phyloP scores from a whole-genome alignment of 1,140 invertebrate species.

The Drosophila funebris region DNA sequence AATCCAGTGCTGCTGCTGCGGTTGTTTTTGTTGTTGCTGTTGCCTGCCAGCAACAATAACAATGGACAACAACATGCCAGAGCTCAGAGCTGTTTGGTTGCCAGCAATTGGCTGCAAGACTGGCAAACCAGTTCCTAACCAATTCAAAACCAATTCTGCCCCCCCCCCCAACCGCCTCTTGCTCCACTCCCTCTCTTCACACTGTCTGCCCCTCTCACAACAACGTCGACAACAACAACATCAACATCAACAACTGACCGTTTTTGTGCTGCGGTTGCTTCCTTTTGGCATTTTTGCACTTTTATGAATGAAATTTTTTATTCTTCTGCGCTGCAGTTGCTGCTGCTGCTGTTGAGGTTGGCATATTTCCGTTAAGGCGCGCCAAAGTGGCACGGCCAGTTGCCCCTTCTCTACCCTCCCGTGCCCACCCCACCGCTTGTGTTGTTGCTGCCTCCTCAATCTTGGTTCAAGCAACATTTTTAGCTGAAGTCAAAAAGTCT shows the following conservation, averaged over 20 bases:
- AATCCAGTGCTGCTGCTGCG: slow-evolving; percentile 47
- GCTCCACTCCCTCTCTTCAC: no score
- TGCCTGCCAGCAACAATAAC: slow-evolving; percentile 34
- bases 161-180: slow-evolving; percentile 1
- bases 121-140: slow-evolving; percentile 49
- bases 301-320: slow-evolving; percentile 77
- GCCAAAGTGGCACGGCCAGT: slow-evolving; percentile 75
- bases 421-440: not conserved
- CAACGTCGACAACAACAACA: not conserved
- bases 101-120: slow-evolving; percentile 57
- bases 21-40: not conserved
- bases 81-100: slow-evolving; percentile 21
- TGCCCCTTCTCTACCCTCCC: slow-evolving; percentile 6
- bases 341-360: slow-evolving; percentile 63
- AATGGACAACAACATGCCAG: slow-evolving; percentile 28
- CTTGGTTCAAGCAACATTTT: slow-evolving; percentile 15
- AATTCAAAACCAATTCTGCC: slow-evolving; percentile 28
- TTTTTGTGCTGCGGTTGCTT: slow-evolving; percentile 67
- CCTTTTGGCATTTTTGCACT: slow-evolving; percentile 80
- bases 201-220: not conserved
- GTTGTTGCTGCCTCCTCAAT: no score
- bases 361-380: slow-evolving; percentile 77
- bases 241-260: slow-evolving; percentile 16
- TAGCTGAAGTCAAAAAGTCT: slow-evolving; percentile 9
- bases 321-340: slow-evolving; percentile 25